Evolutionary conservation across 2,797 vertebrate genomes (phyloP), one percentile per base, ranked within the genome.

Genomic region (Pterois miles): DNA sequence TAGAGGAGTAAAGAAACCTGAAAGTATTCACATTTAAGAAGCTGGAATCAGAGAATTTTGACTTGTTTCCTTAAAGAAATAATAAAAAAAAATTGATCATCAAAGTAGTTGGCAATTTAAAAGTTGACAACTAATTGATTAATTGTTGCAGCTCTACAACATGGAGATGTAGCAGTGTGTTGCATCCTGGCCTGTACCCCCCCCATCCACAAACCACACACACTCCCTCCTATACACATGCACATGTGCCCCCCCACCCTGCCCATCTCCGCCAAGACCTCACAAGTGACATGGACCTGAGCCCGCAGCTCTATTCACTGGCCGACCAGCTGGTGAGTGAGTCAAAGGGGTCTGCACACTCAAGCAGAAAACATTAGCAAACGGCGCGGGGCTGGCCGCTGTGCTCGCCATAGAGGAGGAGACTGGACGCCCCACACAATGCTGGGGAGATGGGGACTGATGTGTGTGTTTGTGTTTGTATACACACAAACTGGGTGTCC

Each of bases 181-280:
- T 46, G 57, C 63, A 78, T 52, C 34, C 29, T 9, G 43, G 43
- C 23, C 56, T 23, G 20, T 58, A 22, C 53, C 64, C 36, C 33
- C 46, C 14, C 7, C 16, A 14, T 54, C 36, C 20, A 62, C 59
- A 76, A 25, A 20, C 20, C 66, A 76, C 68, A 56, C 62, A 58
- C 58, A 23, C 70, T 29, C 53, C 33, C 48, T 34, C 31, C 66
- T 65, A 62, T 64, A 80, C 71, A n/a, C n/a, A n/a, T n/a, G n/a
- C n/a, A n/a, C n/a, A n/a, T n/a, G n/a, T n/a, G n/a, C n/a, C n/a
- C n/a, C n/a, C n/a, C n/a, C n/a, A n/a, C n/a, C n/a, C n/a, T n/a
- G n/a, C n/a, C n/a, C n/a, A n/a, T n/a, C n/a, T n/a, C 93, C 95
- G 96, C 97, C 97, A 97, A 97, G 97, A 99, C 97, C 97, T 97